Evolutionary conservation across 2,797 vertebrate genomes (phyloP).

Genomic region (Percopsis omiscomaycus): DNA sequence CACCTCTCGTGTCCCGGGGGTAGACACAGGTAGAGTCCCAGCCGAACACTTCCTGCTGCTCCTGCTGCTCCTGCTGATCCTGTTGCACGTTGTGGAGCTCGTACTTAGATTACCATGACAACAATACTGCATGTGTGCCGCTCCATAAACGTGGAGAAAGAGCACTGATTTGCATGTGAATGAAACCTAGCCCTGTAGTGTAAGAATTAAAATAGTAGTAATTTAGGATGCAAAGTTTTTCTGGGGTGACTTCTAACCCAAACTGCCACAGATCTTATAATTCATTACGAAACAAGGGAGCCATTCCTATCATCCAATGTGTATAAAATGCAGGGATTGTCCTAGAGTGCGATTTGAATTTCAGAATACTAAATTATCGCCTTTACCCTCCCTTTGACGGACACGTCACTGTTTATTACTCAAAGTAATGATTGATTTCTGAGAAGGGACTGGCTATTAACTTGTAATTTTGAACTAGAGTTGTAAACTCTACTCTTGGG

Average conservation of each 20-base stretch:
- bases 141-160: slow-evolving; percentile 27
- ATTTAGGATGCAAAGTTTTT: too few species aligned
- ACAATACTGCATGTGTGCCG: slow-evolving; percentile 52
- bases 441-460: background rate
- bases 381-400: background rate
- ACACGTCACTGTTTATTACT: background rate
- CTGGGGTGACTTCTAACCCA: too few species aligned
- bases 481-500: background rate
- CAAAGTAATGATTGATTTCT: background rate
- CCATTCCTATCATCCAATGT: background rate
- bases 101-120: slow-evolving; percentile 25
- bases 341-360: background rate
- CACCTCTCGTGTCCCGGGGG: slow-evolving; percentile 82
- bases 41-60: slow-evolving; percentile 48
- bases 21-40: slow-evolving; percentile 85
- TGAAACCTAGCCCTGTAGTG: slow-evolving; percentile 31
- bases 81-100: slow-evolving; percentile 44
- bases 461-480: background rate
- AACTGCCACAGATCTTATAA: too few species aligned
- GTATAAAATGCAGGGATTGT: background rate
- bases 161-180: slow-evolving; percentile 62
- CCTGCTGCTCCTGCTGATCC: slow-evolving; percentile 44
- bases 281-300: too few species aligned
- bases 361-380: background rate
- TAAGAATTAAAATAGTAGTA: slow-evolving; percentile 13